Percentiles rank a stretch among this genome's conserved stretches.
Conservation (phyloP, 2,888 invertebrate species). For the Andrena praecox region DNA sequence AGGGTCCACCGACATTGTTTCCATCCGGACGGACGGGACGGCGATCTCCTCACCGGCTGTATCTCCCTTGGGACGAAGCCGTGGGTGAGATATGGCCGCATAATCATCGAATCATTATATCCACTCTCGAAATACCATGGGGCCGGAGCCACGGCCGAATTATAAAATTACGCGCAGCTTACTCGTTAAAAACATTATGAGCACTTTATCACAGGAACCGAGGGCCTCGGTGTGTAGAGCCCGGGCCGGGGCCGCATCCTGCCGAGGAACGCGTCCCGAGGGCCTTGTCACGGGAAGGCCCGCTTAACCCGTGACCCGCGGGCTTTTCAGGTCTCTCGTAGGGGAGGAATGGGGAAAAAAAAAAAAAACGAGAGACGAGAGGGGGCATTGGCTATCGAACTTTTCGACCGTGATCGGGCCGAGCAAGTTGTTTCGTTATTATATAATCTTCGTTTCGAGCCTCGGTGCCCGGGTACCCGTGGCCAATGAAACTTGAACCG, state of each 20-base stretch:
- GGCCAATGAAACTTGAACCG: not conserved
- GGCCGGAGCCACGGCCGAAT: conserved; percentile 76
- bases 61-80: conserved; percentile 75
- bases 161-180: conserved; percentile 81
- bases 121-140: conserved; percentile 76
- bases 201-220: conserved; percentile 79
- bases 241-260: conserved; percentile 35
- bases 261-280: conserved; percentile 59
- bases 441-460: conserved; percentile 22
- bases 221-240: conserved; percentile 47
- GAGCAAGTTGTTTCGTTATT: conserved; percentile 19
- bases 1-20: conserved; percentile 82
- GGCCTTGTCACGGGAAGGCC: conserved; percentile 70
- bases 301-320: conserved; percentile 72
- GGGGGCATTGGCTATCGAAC: conserved; percentile 35
- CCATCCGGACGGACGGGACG: conserved; percentile 73
- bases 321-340: conserved; percentile 57
- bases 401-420: conserved; percentile 39
- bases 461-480: not conserved
- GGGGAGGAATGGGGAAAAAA: not conserved
- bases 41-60: conserved; percentile 77
- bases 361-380: conserved; percentile 13
- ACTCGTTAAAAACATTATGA: conserved; percentile 82
- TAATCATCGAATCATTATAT: conserved; percentile 84
- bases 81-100: conserved; percentile 83